Evolutionary conservation across 2,888 invertebrate genomes (phyloP), one percentile per base, ranked within the genome.

Genomic region (Prosopocoilus inquinatus): DNA sequence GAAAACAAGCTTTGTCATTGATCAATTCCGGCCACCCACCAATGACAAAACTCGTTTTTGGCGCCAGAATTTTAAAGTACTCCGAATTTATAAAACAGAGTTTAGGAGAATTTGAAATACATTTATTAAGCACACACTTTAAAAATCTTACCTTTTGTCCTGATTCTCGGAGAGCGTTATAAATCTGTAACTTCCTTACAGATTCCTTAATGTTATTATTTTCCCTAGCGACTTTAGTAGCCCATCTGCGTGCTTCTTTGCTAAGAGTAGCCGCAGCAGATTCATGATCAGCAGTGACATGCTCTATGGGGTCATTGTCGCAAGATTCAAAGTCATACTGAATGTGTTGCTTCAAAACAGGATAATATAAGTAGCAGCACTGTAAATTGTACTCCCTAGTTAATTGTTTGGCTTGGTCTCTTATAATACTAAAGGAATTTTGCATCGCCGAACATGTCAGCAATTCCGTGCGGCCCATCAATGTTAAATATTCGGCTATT

Each of bases 321-420:
- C 95, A 96, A 1, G 94, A 82, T 66, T 89, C 89, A 75, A 84
- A 89, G 0, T 87, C 86, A 72, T 89, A 89, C 78, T 90, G 91
- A 71, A 96, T 92, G 70, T 94, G 91, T 75, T 96, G 94, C 71
- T 95, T 96, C 57, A 96, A 81, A 47, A 95, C 94, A 0, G 94
- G 94, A 76, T 96, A 96, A 78, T 93, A 94, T 44, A 94, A 81
- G 72, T 96, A 91, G 71, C 94, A 86, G 76, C 96, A 96, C 74
- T 95, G 94, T 64, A 95, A 82, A 77, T 96, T 96, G 79, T 95
- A 96, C 64, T 96, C 94, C 58, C 95, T 83, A 15, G 94, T 93
- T 50, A 96, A 82, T 80, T 58, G 58, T 73, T 90, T 90, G 3
- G 95, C 92, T 77, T 96, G 94, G 74, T 95, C 93, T 35, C 93